These are phyloP conservation scores for Fopius arisanus DNA, from an alignment of 1,140 invertebrate species.

Conservation along the genomic window DNA sequence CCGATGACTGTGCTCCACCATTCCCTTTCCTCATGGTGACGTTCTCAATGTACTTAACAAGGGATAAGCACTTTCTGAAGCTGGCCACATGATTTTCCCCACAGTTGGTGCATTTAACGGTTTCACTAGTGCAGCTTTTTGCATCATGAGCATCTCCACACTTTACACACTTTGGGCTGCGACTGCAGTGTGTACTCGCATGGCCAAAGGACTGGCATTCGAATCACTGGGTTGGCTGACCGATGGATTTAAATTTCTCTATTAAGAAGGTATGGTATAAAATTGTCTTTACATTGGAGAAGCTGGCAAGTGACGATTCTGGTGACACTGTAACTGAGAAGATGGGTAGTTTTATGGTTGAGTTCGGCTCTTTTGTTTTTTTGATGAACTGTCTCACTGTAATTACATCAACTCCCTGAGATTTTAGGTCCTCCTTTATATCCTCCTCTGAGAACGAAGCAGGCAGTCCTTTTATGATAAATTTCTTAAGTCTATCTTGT, in stretches of 20 bases:
- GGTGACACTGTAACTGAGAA: neutral
- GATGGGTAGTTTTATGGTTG: neutral
- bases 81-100: neutral
- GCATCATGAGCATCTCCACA: neutral
- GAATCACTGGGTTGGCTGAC: constrained; percentile 15
- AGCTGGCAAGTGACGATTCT: neutral
- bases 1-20: neutral
- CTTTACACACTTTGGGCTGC: neutral
- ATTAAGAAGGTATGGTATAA: constrained; percentile 1
- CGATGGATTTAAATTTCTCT: neutral
- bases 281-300: neutral
- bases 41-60: neutral
- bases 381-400: neutral
- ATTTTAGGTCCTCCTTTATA: neutral
- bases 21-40: neutral
- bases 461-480: neutral
- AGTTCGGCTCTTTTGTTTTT: neutral
- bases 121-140: neutral
- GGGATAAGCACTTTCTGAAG: neutral
- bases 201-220: constrained; percentile 1
- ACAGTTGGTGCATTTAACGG: neutral
- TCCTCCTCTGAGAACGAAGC: neutral
- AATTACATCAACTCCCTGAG: neutral
- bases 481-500: neutral
- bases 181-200: neutral